Base-by-base conservation (phyloP, 2,888 invertebrate species). In the Nomada hirtipes region DNA sequence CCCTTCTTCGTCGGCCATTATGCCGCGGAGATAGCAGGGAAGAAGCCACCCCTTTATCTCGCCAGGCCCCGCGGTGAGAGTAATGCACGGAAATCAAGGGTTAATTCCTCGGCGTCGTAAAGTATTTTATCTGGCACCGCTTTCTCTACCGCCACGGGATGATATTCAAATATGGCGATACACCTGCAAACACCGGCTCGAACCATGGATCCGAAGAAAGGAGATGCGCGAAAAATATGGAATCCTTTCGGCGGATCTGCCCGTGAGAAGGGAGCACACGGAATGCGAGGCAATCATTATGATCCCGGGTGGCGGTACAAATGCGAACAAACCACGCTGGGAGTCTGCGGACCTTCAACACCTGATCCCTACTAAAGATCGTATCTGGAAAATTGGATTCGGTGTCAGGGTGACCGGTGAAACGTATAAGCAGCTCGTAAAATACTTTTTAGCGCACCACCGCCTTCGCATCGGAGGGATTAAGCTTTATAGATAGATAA, bases 351-450 rank as follows among this genome's bases (percentile, higher is more conserved):
- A 80, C 84, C 83, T 84, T 71, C 80, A 64, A 91, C 93, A 93
- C 93, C 93, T 93, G 93, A 93, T 92, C 91, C 91, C 91, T 88
- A 89, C 91, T 92, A 92, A 93, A 93, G 93, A 93, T 93, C 91
- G 86, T 93, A 93, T 93, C 93, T 91, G 87, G 89, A 92, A 93
- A 93, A 93, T 93, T 93, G 93, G 92, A 93, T 93, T 92, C 91
- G 90, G 90, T 92, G 88, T 89, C 90, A 86, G 92, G 93, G 93
- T 93, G 93, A 92, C 93, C 93, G 90, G 88, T 92, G 91, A 90
- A 92, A 93, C 93, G 93, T 93, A 93, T 93, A 93, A 93, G 93
- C 92, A 92, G 93, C 92, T 92, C 93, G 91, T 93, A 93, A 93
- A 93, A 92, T 93, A 92, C 92, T 93, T 93, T 92, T 93, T 91